Evolutionary conservation across 2,888 invertebrate species (phyloP).

Genomic region (Phengaris arion): DNA sequence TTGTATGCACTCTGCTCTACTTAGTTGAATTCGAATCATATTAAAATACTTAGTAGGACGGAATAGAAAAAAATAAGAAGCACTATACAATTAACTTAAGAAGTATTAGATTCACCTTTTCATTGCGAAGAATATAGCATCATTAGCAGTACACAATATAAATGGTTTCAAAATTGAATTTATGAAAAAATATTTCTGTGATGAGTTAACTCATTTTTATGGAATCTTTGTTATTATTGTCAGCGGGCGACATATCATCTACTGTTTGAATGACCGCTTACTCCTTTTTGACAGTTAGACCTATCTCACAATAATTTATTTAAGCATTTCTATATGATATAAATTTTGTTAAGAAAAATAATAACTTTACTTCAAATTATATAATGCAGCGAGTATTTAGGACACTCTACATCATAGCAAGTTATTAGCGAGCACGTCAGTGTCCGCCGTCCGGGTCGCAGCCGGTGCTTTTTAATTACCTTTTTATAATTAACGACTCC

Average conservation of each 20-base stretch:
- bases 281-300: no score
- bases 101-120: background rate
- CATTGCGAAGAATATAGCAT: background rate
- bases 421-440: background rate
- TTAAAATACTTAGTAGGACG: background rate
- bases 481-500: conserved; percentile 29
- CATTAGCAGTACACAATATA: background rate
- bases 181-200: no score
- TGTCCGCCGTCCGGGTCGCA: conserved; percentile 3
- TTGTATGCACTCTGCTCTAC: background rate
- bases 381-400: no score
- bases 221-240: no score
- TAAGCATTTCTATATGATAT: no score
- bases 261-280: no score
- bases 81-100: background rate
- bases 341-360: no score
- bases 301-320: no score
- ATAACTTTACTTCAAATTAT: no score
- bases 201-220: no score
- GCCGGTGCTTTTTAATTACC: conserved; percentile 30
- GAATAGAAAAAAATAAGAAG: background rate
- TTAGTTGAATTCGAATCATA: background rate
- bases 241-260: no score
- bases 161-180: no score
- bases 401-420: background rate